phyloP scores from a whole-genome alignment of 2,797 vertebrate genomes.

The Periparus ater region DNA sequence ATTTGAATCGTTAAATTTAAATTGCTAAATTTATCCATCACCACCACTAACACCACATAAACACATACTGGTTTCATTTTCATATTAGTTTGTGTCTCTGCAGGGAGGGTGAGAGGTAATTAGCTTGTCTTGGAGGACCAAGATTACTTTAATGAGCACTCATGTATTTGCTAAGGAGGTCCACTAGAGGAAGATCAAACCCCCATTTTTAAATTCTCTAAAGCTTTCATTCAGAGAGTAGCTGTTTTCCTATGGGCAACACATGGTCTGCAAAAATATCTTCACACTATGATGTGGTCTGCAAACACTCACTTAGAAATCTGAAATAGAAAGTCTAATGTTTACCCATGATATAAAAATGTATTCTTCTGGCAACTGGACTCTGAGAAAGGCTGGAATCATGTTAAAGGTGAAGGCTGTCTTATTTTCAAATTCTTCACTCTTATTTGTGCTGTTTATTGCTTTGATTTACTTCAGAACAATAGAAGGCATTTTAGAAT shows the following conservation, averaged over 20 bases:
- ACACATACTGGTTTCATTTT: neutral
- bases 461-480: neutral
- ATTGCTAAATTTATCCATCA: neutral
- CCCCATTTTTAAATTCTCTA: neutral
- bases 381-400: neutral
- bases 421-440: neutral
- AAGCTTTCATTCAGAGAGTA: neutral
- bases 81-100: neutral
- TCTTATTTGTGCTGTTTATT: neutral
- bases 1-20: neutral
- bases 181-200: neutral
- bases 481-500: neutral
- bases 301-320: neutral
- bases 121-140: neutral
- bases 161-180: neutral
- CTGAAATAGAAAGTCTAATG: neutral
- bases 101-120: neutral
- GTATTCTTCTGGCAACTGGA: neutral
- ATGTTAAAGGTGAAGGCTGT: neutral
- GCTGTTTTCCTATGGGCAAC: neutral
- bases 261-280: neutral
- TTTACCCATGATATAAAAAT: neutral
- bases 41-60: neutral
- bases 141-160: neutral
- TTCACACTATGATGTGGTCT: neutral